Evolutionary conservation across 35 echinoderm and acorn worm species (phyloP).

Genomic region (Apostichopus japonicus): DNA sequence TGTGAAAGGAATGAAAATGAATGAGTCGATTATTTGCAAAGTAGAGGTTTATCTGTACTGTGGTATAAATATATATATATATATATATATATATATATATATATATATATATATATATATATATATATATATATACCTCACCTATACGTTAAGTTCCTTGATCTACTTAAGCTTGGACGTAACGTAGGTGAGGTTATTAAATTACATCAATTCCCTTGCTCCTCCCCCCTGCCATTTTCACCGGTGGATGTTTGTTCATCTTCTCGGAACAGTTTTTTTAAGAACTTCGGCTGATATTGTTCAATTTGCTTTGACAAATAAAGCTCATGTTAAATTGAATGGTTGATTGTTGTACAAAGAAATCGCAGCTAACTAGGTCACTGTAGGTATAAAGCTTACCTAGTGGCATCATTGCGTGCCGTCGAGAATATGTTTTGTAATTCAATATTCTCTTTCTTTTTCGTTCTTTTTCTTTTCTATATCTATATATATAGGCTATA

Average conservation of each 20-base stretch:
- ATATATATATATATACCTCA: too few species aligned
- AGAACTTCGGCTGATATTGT: slow-evolving; percentile 1
- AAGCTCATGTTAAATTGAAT: slow-evolving; percentile 45
- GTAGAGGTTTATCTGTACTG: too few species aligned
- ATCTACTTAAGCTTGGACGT: not conserved
- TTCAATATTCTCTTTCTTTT: not conserved
- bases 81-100: too few species aligned
- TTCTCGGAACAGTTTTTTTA: not conserved
- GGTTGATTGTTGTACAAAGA: slow-evolving; percentile 8
- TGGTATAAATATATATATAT: too few species aligned
- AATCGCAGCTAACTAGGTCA: slow-evolving; percentile 26
- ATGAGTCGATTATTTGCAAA: too few species aligned
- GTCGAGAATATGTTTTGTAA: slow-evolving; percentile 36
- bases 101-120: too few species aligned
- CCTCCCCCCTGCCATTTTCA: not conserved
- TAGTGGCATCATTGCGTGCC: not conserved
- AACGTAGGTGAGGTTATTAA: slow-evolving; percentile 7
- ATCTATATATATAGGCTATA: too few species aligned
- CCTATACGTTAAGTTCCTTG: too few species aligned
- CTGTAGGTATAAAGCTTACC: not conserved
- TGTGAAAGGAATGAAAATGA: too few species aligned
- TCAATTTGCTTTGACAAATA: slow-evolving; percentile 25
- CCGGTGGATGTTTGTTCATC: slow-evolving; percentile 10
- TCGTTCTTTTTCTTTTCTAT: too few species aligned
- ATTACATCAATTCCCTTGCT: slow-evolving; percentile 12